A percentile compares a stretch with the other conserved stretches of the same genome.
Evolutionary conservation across 1,140 invertebrate genomes (phyloP).

Genomic region (Hypsibius dujardini): DNA sequence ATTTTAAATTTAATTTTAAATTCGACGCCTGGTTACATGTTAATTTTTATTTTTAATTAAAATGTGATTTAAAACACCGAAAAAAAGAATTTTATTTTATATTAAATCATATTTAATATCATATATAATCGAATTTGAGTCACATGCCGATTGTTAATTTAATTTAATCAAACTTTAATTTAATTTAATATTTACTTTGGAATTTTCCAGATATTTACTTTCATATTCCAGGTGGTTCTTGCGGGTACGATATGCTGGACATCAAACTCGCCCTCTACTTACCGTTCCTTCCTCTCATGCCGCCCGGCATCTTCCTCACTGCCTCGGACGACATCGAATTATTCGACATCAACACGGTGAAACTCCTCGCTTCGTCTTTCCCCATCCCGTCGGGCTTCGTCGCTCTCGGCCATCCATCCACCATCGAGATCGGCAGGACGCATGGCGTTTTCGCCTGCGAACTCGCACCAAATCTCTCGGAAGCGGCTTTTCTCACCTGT

Average conservation of each 20-base stretch:
- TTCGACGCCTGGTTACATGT: too few species aligned
- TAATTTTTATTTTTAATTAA: too few species aligned
- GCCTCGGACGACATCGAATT: constrained; percentile 33
- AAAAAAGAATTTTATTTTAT: constrained; percentile 25
- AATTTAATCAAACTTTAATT: neutral
- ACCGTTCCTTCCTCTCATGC: constrained; percentile 30
- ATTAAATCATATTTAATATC: neutral
- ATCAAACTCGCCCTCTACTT: constrained; percentile 32
- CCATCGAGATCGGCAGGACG: constrained; percentile 28
- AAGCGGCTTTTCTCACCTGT: constrained; percentile 25
- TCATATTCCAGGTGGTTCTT: neutral
- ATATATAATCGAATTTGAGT: neutral
- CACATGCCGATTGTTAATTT: neutral
- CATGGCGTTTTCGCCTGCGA: constrained; percentile 33
- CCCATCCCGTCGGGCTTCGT: constrained; percentile 28
- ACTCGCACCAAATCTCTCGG: constrained; percentile 20
- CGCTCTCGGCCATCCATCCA: constrained; percentile 32
- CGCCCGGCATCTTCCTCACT: constrained; percentile 31
- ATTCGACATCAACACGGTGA: constrained; percentile 25
- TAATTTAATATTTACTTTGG: too few species aligned
- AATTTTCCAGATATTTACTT: too few species aligned
- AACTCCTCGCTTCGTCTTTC: neutral
- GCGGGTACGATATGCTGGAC: constrained; percentile 28
- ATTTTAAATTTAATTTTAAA: too few species aligned
- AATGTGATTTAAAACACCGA: neutral